phyloP scores from a whole-genome alignment of 1,140 invertebrate species.

The Dysdera silvatica region DNA sequence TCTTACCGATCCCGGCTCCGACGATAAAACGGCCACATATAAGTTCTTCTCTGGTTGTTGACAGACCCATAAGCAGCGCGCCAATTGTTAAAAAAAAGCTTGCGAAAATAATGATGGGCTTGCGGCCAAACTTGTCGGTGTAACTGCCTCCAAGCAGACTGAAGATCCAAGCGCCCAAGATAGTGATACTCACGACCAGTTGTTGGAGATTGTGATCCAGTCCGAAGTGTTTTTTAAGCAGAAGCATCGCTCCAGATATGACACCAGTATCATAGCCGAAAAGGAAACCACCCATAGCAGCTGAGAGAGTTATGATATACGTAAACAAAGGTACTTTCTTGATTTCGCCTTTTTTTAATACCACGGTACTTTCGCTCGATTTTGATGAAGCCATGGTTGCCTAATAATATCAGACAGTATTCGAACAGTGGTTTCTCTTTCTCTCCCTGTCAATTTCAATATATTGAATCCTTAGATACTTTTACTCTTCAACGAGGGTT shows the following conservation, averaged over 20 bases:
- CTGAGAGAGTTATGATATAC: constrained; percentile 47
- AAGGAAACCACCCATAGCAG: constrained; percentile 56
- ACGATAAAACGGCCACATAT: constrained; percentile 52
- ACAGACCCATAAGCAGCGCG: constrained; percentile 50
- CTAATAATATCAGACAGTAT: no score
- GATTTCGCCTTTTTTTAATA: no score
- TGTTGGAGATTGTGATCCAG: constrained; percentile 50
- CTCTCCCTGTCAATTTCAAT: no score
- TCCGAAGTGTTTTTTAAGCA: constrained; percentile 45
- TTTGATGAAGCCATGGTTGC: no score
- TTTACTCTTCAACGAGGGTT: no score
- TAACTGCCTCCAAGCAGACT: constrained; percentile 49
- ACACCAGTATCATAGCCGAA: constrained; percentile 61
- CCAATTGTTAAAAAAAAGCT: constrained; percentile 52
- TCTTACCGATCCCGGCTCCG: constrained; percentile 52
- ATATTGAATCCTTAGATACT: no score
- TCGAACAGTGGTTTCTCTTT: no score
- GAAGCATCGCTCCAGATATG: constrained; percentile 57
- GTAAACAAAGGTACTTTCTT: constrained; percentile 31
- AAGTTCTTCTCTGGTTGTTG: constrained; percentile 47
- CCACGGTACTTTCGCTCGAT: no score
- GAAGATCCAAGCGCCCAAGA: constrained; percentile 48
- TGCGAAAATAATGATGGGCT: constrained; percentile 50
- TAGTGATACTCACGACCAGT: constrained; percentile 48
- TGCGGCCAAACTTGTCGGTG: constrained; percentile 50